These are phyloP conservation scores for Drymonia ruficornis DNA, from an alignment of 2,888 invertebrate genomes.

Conservation along the genomic window DNA sequence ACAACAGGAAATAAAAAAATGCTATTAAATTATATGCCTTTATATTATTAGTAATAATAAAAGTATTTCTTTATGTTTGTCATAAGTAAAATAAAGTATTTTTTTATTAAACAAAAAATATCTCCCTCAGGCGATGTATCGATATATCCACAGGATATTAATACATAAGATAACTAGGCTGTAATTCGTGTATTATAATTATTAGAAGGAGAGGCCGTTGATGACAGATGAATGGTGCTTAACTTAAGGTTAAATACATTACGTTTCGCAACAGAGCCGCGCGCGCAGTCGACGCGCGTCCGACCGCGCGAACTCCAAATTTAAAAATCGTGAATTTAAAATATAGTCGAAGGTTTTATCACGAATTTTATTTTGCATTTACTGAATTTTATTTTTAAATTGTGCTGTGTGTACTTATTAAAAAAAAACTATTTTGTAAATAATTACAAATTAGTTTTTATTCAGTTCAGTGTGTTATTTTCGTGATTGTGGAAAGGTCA, in stretches of 20 bases:
- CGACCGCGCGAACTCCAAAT: conserved; percentile 6
- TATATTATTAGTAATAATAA: too few species aligned
- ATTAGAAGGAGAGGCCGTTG: conserved; percentile 10
- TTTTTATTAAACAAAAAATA: not conserved
- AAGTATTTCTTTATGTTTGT: too few species aligned
- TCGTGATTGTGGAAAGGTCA: conserved; percentile 1
- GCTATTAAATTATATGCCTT: too few species aligned
- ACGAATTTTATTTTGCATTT: not conserved
- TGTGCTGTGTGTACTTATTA: not conserved
- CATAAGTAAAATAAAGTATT: not conserved
- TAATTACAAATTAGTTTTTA: not conserved
- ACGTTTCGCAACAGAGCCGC: conserved; percentile 7
- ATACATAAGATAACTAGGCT: conserved; percentile 3
- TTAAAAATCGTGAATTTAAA: conserved; percentile 6
- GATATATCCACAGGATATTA: not conserved
- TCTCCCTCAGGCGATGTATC: not conserved
- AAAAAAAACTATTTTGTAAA: not conserved
- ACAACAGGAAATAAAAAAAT: too few species aligned
- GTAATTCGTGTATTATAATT: conserved; percentile 7
- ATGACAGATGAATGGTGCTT: conserved; percentile 12
- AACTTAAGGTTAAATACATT: conserved; percentile 9
- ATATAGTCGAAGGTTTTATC: not conserved
- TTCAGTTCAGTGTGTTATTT: not conserved
- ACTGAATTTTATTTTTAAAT: not conserved
- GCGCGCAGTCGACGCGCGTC: conserved; percentile 7